Percentiles rank a stretch among this genome's conserved stretches.
Evolutionary conservation across 2,888 invertebrate genomes (phyloP).

Genomic region (Brachypalpus laphriformis): DNA sequence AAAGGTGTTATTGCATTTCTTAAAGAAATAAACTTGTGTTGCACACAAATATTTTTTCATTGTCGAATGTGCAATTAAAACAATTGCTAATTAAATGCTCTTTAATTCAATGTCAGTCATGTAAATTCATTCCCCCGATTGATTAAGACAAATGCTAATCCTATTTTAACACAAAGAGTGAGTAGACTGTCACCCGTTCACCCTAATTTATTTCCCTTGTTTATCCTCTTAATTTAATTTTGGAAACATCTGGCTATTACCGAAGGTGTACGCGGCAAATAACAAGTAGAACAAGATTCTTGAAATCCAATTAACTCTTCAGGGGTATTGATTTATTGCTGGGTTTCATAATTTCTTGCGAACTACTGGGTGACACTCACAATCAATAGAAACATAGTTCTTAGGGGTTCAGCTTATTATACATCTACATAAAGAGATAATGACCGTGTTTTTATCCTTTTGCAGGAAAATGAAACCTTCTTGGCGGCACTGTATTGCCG

Average conservation of each 20-base stretch:
- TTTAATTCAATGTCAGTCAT: neutral
- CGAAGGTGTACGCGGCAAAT: neutral
- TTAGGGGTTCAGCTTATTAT: neutral
- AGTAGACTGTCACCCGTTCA: neutral
- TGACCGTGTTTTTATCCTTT: conserved; percentile 4
- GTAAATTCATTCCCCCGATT: neutral
- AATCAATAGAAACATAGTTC: conserved; percentile 13
- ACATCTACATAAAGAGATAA: neutral
- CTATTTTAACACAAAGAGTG: neutral
- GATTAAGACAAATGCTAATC: conserved; percentile 11
- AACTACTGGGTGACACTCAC: neutral
- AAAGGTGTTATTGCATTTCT: no score
- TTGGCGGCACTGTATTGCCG: conserved; percentile 82
- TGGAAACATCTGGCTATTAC: neutral
- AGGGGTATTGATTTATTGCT: conserved; percentile 30
- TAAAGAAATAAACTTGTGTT: no score
- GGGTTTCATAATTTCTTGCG: conserved; percentile 32
- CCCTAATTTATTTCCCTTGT: neutral
- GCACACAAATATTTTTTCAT: neutral
- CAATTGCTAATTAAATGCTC: neutral
- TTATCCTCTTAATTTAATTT: conserved; percentile 29
- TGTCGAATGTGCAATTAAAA: neutral
- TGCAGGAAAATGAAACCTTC: conserved; percentile 81
- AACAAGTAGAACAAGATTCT: neutral
- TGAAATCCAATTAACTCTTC: conserved; percentile 29